A percentile compares a stretch with the other conserved stretches of the same genome.
phyloP scores from a whole-genome alignment of 2,797 vertebrate species.

The Leptatherina wallacei region DNA sequence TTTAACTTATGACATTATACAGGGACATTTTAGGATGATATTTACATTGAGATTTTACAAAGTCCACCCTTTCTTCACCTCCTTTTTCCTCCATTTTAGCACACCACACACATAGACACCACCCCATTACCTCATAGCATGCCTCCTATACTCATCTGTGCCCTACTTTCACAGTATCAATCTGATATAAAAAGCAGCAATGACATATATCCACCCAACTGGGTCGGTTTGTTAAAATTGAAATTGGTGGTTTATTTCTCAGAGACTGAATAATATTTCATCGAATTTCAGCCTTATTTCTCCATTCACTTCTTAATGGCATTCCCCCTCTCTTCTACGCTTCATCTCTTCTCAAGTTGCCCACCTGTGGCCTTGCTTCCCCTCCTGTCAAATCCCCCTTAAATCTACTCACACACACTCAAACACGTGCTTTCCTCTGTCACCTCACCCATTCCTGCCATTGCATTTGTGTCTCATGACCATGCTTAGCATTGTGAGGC shows the following conservation, averaged over 20 bases:
- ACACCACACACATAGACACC: too few relatives aligned
- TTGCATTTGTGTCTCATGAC: conserved; percentile 65
- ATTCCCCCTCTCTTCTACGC: not conserved
- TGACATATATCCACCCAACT: not conserved
- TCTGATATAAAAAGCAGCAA: conserved; percentile 1
- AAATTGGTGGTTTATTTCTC: conserved; percentile 37
- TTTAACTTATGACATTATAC: conserved; percentile 23
- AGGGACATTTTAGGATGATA: conserved; percentile 3
- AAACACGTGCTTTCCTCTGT: conserved; percentile 18
- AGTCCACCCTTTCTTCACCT: conserved; percentile 9
- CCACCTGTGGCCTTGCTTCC: conserved; percentile 70
- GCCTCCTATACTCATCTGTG: conserved; percentile 6
- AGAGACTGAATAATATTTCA: conserved; percentile 27
- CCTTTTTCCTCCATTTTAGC: too few relatives aligned
- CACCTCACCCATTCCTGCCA: conserved; percentile 56
- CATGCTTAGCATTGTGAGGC: conserved; percentile 50
- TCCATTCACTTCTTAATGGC: conserved; percentile 8
- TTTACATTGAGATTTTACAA: conserved; percentile 5
- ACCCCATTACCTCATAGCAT: conserved; percentile 6
- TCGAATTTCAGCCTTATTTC: not conserved
- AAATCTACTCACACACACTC: conserved; percentile 14
- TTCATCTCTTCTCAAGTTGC: conserved; percentile 44
- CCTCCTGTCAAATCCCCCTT: conserved; percentile 49
- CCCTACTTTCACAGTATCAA: conserved; percentile 6
- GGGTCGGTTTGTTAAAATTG: conserved; percentile 7